Base-by-base conservation (phyloP, 2,888 invertebrate species). In the Sesamia inferens region DNA sequence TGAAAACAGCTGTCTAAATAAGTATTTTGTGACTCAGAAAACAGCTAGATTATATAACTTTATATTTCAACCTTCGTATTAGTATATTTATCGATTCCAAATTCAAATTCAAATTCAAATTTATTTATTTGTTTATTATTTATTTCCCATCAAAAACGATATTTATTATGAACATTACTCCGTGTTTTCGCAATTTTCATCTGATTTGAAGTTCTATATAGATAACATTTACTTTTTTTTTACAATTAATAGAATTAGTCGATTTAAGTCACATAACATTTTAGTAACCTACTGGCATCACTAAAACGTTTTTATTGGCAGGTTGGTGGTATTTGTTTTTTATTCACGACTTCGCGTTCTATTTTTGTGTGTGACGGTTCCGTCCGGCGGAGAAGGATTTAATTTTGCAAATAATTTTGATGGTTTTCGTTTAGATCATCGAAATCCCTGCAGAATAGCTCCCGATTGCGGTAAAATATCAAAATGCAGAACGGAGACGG, bases 291-390 rank as follows among this genome's bases (percentile, higher is more conserved):
- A 64, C 0, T 48, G 0, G 0, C 79, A 67, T 14, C 82, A 57
- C 84, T 80, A 76, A 67, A 69, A 51, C 55, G n/a, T 83, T 85
- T 84, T 85, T 85, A 77, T 85, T 90, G 84, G 76, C 81, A 80
- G 66, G 86, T 81, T 78, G 82, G 93, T 92, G 90, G 92, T 92
- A 93, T 92, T 95, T 94, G 93, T 94, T 95, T 95, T 94, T 93
- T 93, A 94, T 93, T 95, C 95, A 93, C 94, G 94, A 96, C 96
- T 93, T 95, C 95, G 94, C 94, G 94, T 96, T 96, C 96, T 96
- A 96, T 96, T 96, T 96, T 96, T 95, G 95, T 95, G 96, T 94
- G 95, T 96, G 96, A 96, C 96, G 95, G 96, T 94, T 93, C 94
- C 90, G 93, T 95, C 90, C 90, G 91, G 91, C 92, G 87, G 90